phyloP scores from a whole-genome alignment of 2,888 invertebrate genomes.

The Cataglyphis cursor region DNA sequence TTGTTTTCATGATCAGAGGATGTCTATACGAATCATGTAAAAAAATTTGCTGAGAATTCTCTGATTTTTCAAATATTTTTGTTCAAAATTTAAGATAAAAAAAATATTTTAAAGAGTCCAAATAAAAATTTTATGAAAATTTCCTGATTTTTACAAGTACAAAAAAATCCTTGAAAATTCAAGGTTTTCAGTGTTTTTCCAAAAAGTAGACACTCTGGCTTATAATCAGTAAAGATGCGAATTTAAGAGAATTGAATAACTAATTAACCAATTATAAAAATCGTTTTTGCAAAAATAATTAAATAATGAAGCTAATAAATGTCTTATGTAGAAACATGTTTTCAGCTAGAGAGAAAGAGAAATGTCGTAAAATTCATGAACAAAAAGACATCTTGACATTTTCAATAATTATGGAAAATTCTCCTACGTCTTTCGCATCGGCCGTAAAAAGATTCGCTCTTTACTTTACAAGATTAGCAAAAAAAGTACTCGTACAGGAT shows the following conservation, averaged over 20 bases:
- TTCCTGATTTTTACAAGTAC: too few relatives aligned
- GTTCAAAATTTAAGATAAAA: too few relatives aligned
- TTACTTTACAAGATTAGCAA: conserved; percentile 57
- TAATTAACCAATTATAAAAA: neutral
- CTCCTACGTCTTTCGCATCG: conserved; percentile 27
- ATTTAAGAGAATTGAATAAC: conserved; percentile 6
- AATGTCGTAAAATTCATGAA: conserved; percentile 11
- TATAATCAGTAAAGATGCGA: neutral
- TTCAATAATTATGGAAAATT: conserved; percentile 45
- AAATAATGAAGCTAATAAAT: conserved; percentile 3
- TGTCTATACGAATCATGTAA: too few relatives aligned
- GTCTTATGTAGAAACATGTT: neutral
- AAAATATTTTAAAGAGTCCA: too few relatives aligned
- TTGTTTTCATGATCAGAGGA: neutral
- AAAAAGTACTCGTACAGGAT: conserved; percentile 52
- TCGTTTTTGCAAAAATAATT: neutral
- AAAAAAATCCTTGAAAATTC: too few relatives aligned
- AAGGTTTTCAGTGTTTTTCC: too few relatives aligned
- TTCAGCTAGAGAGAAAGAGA: neutral
- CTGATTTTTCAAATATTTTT: too few relatives aligned
- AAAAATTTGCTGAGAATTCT: too few relatives aligned
- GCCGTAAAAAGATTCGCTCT: conserved; percentile 49
- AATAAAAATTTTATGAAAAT: too few relatives aligned
- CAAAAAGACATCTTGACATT: conserved; percentile 26
- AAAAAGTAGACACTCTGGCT: neutral